Conservation (phyloP, 2,113 vertebrate genomes). For the Azemiops feae region DNA sequence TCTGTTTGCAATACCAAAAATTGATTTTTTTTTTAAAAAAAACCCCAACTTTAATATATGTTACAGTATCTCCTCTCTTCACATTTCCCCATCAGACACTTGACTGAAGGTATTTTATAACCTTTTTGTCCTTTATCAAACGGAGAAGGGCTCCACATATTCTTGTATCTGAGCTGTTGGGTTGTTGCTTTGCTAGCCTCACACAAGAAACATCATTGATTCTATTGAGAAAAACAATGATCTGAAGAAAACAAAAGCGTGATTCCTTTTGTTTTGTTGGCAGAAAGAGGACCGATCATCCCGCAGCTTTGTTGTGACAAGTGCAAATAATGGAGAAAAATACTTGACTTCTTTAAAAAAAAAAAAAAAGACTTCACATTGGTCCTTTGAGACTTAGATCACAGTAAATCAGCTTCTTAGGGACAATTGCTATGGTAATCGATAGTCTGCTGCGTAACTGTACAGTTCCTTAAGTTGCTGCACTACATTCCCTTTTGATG, state of each 20-base stretch:
- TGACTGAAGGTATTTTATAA: neutral
- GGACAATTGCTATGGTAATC: constrained; percentile 26
- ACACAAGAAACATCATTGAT: neutral
- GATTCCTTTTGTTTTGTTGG: neutral
- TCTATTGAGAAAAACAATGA: neutral
- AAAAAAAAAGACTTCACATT: neutral
- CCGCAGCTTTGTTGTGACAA: neutral
- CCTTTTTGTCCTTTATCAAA: neutral
- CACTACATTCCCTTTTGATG: constrained; percentile 24
- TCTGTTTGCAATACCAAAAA: neutral
- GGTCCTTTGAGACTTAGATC: constrained; percentile 38
- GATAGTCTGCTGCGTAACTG: constrained; percentile 15
- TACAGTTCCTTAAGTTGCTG: constrained; percentile 15
- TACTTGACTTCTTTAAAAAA: neutral
- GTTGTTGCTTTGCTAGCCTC: neutral
- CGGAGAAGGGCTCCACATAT: neutral
- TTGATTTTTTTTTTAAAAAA: neutral
- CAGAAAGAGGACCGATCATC: neutral
- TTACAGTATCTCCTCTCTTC: neutral
- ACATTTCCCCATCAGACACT: neutral
- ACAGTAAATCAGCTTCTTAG: constrained; percentile 10
- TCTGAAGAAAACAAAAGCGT: neutral
- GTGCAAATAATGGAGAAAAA: constrained; percentile 15
- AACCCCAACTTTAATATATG: neutral
- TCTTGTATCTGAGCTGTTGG: neutral